Conservation (phyloP, 2,888 invertebrate species). For the Drosophila pegasa region DNA sequence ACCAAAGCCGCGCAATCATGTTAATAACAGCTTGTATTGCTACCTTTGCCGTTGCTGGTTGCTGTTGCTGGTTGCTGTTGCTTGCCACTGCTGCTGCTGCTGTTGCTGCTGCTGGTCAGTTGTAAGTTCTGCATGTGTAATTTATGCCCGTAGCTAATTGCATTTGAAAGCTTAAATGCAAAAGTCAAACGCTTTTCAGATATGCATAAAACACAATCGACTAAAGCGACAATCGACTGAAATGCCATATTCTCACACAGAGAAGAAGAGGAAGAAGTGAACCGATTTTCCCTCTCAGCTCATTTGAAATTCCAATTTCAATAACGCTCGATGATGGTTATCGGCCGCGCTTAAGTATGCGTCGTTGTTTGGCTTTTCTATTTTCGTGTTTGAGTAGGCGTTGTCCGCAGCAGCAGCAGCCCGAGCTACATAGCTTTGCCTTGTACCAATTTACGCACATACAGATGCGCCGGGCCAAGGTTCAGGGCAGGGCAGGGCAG, state of each 20-base stretch:
- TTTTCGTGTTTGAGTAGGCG: constrained; percentile 70
- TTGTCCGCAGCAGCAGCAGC: constrained; percentile 63
- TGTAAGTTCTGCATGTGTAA: constrained; percentile 66
- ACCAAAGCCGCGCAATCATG: constrained; percentile 70
- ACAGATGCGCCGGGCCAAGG: constrained; percentile 69
- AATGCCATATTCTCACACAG: constrained; percentile 60
- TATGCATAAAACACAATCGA: constrained; percentile 70
- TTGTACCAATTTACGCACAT: constrained; percentile 78
- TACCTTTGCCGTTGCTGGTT: constrained; percentile 38
- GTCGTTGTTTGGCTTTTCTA: constrained; percentile 27
- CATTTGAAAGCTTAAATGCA: constrained; percentile 79
- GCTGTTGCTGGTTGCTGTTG: constrained; percentile 43
- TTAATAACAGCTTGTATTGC: constrained; percentile 71
- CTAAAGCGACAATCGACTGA: constrained; percentile 44
- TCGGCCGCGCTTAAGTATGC: constrained; percentile 50
- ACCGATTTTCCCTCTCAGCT: constrained; percentile 42
- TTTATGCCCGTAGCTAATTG: constrained; percentile 75
- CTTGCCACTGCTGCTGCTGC: constrained; percentile 47
- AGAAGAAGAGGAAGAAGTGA: constrained; percentile 35
- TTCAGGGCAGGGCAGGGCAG: constrained; percentile 65
- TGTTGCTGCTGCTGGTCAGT: constrained; percentile 56
- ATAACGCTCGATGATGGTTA: constrained; percentile 79
- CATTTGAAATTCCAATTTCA: constrained; percentile 80
- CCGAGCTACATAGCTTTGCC: constrained; percentile 55
- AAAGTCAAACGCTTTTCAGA: constrained; percentile 79